phyloP scores from a whole-genome alignment of 2,797 vertebrate species.

The Phrynocephalus vlangalii region DNA sequence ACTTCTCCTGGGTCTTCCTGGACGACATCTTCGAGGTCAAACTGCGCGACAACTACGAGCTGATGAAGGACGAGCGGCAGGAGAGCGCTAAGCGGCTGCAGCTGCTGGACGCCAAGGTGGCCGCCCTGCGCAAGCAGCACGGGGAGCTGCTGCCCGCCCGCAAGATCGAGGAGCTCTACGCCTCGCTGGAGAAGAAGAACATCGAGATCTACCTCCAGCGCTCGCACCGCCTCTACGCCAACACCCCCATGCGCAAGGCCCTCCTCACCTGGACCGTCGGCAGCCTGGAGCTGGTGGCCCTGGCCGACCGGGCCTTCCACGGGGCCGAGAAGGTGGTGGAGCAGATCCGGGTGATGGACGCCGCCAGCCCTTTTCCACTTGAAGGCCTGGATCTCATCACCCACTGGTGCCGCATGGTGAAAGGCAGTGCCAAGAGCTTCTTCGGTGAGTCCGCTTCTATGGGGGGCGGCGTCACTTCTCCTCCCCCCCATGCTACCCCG shows the following conservation, averaged over 20 bases:
- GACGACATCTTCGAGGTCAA: constrained; percentile 97
- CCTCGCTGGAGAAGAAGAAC: constrained; percentile 96
- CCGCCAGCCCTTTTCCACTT: constrained; percentile 88
- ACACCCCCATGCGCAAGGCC: constrained; percentile 96
- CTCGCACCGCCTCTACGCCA: constrained; percentile 92
- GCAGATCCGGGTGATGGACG: constrained; percentile 91
- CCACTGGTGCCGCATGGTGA: constrained; percentile 95
- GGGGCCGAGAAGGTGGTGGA: constrained; percentile 87
- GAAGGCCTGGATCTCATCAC: constrained; percentile 91
- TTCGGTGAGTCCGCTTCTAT: constrained; percentile 82
- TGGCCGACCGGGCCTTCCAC: constrained; percentile 90
- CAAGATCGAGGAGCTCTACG: constrained; percentile 97
- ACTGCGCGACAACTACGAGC: constrained; percentile 95
- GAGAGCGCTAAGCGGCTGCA: constrained; percentile 95
- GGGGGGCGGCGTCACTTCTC: no score
- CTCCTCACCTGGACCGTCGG: constrained; percentile 93
- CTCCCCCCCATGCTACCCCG: no score
- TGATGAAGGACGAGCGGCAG: constrained; percentile 98
- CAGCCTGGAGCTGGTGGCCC: constrained; percentile 86
- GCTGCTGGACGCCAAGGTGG: constrained; percentile 94
- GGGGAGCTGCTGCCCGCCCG: constrained; percentile 95
- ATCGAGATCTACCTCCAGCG: constrained; percentile 99
- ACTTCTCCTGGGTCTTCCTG: constrained; percentile 95
- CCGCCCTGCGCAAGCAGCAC: constrained; percentile 93
- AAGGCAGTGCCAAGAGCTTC: constrained; percentile 88